Percentiles rank a stretch among this genome's conserved stretches.
These are phyloP conservation scores for Nothocercus nigrocapillus DNA, from an alignment of 2,113 vertebrate species.

Conservation along the genomic window DNA sequence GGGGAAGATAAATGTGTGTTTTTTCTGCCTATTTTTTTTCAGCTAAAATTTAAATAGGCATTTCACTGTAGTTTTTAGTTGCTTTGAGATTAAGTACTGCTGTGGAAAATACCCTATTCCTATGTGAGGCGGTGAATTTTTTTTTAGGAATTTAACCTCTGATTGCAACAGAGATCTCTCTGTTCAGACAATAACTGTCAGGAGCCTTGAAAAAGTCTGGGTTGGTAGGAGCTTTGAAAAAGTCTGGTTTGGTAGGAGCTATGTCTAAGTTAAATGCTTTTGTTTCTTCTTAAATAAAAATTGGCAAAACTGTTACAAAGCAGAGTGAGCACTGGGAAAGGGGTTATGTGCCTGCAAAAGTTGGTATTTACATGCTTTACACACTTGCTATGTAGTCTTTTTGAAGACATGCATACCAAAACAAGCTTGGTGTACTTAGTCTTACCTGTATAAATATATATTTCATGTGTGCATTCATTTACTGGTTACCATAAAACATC, in stretches of 20 bases:
- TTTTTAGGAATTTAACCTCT: background rate
- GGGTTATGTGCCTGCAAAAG: background rate
- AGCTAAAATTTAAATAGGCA: background rate
- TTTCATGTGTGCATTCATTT: background rate
- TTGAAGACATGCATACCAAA: background rate
- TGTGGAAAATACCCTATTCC: background rate
- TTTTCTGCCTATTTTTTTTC: background rate
- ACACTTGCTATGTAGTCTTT: background rate
- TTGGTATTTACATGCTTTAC: background rate
- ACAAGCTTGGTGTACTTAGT: background rate
- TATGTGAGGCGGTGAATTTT: background rate
- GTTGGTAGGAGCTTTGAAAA: background rate
- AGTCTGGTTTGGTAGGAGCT: accelerated
- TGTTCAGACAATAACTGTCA: background rate
- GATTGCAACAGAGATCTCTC: background rate
- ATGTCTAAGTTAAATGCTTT: background rate
- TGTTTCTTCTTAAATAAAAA: background rate
- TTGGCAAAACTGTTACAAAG: background rate
- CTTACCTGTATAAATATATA: background rate
- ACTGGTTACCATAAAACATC: background rate
- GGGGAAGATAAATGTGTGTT: background rate
- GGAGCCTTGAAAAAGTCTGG: background rate
- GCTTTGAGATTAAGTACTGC: background rate
- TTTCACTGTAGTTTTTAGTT: background rate
- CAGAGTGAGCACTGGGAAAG: background rate